Conservation (phyloP, 2,797 vertebrate species). For the Phalanger gymnotis region DNA sequence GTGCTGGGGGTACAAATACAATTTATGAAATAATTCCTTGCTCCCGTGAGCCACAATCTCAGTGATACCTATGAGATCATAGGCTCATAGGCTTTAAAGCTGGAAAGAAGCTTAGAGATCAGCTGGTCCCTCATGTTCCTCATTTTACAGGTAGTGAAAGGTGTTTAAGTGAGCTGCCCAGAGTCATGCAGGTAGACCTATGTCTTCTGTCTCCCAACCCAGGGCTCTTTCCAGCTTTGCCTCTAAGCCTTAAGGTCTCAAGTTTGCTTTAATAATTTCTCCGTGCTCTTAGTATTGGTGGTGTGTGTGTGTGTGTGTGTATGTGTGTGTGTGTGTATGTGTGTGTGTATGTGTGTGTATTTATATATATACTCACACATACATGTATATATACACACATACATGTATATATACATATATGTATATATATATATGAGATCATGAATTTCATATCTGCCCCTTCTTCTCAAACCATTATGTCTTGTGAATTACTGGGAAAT, state of each 20-base stretch:
- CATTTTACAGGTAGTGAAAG: neutral
- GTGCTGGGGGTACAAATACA: neutral
- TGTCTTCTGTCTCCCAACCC: neutral
- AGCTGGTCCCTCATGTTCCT: neutral
- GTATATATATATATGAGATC: neutral
- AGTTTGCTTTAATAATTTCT: neutral
- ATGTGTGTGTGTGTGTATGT: no score
- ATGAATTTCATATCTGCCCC: neutral
- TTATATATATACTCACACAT: no score
- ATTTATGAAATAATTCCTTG: neutral
- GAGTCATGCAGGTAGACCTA: neutral
- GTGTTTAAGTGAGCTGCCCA: neutral
- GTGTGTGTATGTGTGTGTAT: no score
- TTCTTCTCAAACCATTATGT: neutral
- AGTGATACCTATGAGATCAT: neutral
- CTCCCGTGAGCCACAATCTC: neutral
- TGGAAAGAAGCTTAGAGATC: neutral
- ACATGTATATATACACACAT: no score
- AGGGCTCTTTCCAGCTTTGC: neutral
- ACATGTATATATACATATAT: no score
- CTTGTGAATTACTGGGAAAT: neutral
- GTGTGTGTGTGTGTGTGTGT: no score
- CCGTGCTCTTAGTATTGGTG: neutral
- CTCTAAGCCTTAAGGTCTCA: neutral
- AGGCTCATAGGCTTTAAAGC: neutral